phyloP scores from a whole-genome alignment of 1,140 invertebrate genomes.

The Drosophila trapezifrons region DNA sequence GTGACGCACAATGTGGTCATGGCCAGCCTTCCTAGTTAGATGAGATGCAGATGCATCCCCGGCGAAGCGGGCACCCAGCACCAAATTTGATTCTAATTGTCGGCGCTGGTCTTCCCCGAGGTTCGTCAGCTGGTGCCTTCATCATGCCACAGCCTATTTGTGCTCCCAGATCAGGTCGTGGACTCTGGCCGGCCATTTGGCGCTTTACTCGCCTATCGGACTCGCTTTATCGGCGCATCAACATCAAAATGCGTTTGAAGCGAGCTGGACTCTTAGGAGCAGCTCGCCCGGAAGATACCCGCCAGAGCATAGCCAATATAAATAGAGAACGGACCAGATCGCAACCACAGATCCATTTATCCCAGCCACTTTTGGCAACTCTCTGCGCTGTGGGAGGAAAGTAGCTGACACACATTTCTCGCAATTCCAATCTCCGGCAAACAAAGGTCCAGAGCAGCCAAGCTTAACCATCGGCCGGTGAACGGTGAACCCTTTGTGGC shows the following conservation, averaged over 20 bases:
- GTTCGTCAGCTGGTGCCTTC: constrained; percentile 43
- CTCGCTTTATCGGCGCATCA: constrained; percentile 34
- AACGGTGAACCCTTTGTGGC: constrained; percentile 49
- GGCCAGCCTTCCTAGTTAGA: constrained; percentile 50
- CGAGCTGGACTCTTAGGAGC: neutral
- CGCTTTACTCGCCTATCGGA: constrained; percentile 46
- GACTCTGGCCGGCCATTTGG: constrained; percentile 27
- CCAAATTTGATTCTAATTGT: constrained; percentile 83
- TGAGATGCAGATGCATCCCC: constrained; percentile 27
- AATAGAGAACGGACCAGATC: constrained; percentile 1
- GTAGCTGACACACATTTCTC: constrained; percentile 49
- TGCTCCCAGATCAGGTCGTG: constrained; percentile 25
- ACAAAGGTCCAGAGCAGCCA: constrained; percentile 21
- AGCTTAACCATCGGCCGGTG: constrained; percentile 8
- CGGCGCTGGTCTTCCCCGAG: constrained; percentile 21
- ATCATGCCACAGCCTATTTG: constrained; percentile 46
- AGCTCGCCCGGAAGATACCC: neutral
- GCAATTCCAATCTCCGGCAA: constrained; percentile 33
- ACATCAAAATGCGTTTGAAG: constrained; percentile 22
- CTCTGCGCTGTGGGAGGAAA: constrained; percentile 5
- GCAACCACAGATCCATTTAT: neutral
- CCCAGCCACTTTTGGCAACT: neutral
- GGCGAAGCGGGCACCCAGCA: constrained; percentile 15
- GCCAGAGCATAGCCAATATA: constrained; percentile 5
- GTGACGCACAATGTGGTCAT: constrained; percentile 76